A percentile compares a stretch with the other conserved stretches of the same genome.
Evolutionary conservation across 2,888 invertebrate genomes (phyloP).

Genomic region (Acheta domesticus): DNA sequence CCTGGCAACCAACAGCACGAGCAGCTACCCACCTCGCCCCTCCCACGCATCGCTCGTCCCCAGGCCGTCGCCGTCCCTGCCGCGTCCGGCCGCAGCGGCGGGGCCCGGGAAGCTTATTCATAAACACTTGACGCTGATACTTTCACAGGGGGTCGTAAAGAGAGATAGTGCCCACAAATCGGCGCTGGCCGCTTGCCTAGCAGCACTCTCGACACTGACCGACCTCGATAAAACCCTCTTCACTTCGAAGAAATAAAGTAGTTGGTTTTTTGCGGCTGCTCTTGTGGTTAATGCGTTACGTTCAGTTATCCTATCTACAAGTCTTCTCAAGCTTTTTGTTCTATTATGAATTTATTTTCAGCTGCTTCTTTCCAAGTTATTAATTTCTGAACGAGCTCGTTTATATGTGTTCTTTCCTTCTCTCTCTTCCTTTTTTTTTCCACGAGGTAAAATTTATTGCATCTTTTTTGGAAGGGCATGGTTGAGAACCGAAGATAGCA

Average conservation of each 20-base stretch:
- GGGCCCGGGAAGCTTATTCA: not conserved
- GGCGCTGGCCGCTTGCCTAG: not conserved
- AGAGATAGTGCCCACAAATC: not conserved
- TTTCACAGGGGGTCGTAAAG: not conserved
- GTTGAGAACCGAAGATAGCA: not conserved
- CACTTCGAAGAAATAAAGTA: not conserved
- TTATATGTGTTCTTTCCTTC: constrained; percentile 5
- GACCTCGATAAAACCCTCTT: not conserved
- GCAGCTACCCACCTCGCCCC: no score
- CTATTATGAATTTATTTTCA: constrained; percentile 18
- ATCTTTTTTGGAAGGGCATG: constrained; percentile 7
- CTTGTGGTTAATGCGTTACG: constrained; percentile 18
- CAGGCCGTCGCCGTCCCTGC: not conserved
- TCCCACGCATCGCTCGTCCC: not conserved
- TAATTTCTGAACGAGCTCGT: constrained; percentile 18
- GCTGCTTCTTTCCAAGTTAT: constrained; percentile 9
- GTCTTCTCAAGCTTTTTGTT: constrained; percentile 2
- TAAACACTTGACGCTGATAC: not conserved
- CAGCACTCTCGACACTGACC: not conserved
- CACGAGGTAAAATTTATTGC: not conserved
- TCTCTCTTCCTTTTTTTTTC: not conserved
- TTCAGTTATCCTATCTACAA: constrained; percentile 7
- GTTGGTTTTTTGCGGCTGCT: not conserved
- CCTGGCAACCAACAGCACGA: no score
- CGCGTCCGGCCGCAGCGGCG: not conserved